Evolutionary conservation across 2,113 vertebrate species (phyloP), one percentile per base, ranked within the genome.

Genomic region (Prunella himalayana): DNA sequence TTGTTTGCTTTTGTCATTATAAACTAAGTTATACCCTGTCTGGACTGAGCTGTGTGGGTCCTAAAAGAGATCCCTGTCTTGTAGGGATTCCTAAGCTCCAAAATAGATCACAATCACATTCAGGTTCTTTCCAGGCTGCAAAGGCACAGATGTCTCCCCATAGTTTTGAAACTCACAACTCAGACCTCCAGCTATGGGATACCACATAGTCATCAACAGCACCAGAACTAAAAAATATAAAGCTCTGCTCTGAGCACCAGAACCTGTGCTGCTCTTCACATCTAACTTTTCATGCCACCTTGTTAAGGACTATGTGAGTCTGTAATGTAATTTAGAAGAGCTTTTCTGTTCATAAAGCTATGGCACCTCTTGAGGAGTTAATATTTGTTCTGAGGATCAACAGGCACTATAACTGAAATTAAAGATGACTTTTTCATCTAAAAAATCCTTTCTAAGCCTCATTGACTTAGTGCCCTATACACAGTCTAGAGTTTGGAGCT

Each of bases 321-420:
- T 77, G 86, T 95, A 95, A 97, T 84, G 78, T 97, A 98, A 98
- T 98, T 98, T 97, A 98, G 84, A 98, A 96, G 93, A 90, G 96
- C 86, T 98, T 97, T 97, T 89, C 94, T 96, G 59, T 87, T 98
- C 96, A 97, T 98, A 96, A 92, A 81, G 45, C 91, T 96, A 27
- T 68, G 70, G 42, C 86, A 90, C 95, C 96, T 97, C 95, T 57
- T 82, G 92, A 97, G 95, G 73, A 97, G 95, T 92, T 97, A 97
- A 96, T 98, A 97, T 98, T 98, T 98, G 97, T 98, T 97, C 94
- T 96, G 82, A 69, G 85, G 94, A 97, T 97, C 97, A 97, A 88
- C 90, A 90, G 91, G 83, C 45, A 86, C 92, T 89, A 75, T 86
- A 96, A 92, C 96, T 94, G 90, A 98, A 98, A 98, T 98, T 98